Conservation (phyloP, 2,888 invertebrate species). For the Ennomos fuscantarius region DNA sequence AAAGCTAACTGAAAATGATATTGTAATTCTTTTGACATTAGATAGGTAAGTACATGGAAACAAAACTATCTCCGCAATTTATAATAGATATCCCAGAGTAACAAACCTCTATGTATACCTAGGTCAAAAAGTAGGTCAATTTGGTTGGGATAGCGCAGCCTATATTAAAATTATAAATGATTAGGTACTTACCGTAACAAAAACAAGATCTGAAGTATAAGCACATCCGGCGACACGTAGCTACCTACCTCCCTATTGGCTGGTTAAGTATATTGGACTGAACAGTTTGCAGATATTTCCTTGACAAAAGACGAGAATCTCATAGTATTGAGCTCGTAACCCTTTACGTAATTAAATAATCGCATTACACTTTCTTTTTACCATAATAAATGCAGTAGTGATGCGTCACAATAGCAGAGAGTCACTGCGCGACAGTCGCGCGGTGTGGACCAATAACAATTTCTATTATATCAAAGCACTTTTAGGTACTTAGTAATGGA, state of each 20-base stretch:
- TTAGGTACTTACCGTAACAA: too few relatives aligned
- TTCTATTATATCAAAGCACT: too few relatives aligned
- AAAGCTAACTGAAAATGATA: too few relatives aligned
- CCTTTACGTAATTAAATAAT: conserved; percentile 68
- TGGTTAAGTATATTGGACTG: neutral
- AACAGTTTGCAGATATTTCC: neutral
- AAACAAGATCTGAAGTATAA: neutral
- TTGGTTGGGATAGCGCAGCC: conserved; percentile 44
- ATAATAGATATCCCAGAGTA: conserved; percentile 25
- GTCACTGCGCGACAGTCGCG: conserved; percentile 47
- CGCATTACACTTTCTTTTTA: conserved; percentile 51
- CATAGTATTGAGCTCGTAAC: conserved; percentile 29
- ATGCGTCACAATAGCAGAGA: conserved; percentile 53
- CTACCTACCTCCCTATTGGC: neutral
- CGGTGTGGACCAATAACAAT: conserved; percentile 7
- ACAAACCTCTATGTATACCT: conserved; percentile 50
- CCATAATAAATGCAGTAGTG: conserved; percentile 44
- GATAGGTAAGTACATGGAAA: too few relatives aligned
- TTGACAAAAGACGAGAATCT: conserved; percentile 1
- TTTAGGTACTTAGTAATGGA: too few relatives aligned
- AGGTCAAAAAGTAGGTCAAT: conserved; percentile 68
- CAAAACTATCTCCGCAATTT: conserved; percentile 8
- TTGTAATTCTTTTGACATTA: too few relatives aligned
- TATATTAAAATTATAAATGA: conserved; percentile 14
- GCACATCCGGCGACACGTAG: conserved; percentile 1